These are phyloP conservation scores for Pseudomugil tenellus DNA, from an alignment of 2,797 vertebrate species.

Conservation along the genomic window DNA sequence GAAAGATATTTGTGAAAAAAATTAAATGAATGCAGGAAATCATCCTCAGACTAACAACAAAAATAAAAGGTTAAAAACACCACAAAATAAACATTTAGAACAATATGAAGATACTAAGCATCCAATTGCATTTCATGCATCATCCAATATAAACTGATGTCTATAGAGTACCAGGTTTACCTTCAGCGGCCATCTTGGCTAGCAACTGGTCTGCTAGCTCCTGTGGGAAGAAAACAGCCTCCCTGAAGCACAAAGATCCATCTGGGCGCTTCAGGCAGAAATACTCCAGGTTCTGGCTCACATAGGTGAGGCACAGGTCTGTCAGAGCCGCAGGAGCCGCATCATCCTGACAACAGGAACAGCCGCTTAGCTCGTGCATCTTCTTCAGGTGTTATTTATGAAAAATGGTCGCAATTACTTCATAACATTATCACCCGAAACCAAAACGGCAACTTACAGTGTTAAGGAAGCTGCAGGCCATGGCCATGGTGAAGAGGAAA, in stretches of 20 bases:
- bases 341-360: slow-evolving; percentile 86
- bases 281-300: slow-evolving; percentile 92
- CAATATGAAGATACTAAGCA: background rate
- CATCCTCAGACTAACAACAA: background rate
- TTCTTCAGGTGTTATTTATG: background rate
- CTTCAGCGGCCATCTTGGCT: slow-evolving; percentile 94
- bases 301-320: slow-evolving; percentile 92
- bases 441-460: slow-evolving; percentile 65
- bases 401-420: background rate
- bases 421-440: slow-evolving; percentile 88
- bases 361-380: background rate
- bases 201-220: slow-evolving; percentile 96
- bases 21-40: background rate
- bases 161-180: slow-evolving; percentile 74
- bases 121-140: background rate
- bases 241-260: slow-evolving; percentile 92
- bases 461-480: slow-evolving; percentile 69
- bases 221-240: slow-evolving; percentile 95
- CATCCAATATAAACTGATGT: background rate
- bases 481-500: slow-evolving; percentile 51
- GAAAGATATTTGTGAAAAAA: background rate
- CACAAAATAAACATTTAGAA: background rate
- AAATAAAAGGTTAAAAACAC: background rate
- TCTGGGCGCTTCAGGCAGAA: slow-evolving; percentile 94
- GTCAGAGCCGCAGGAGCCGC: slow-evolving; percentile 91